Evolutionary conservation across 2,797 vertebrate species (phyloP), one percentile per base, ranked within the genome.

Genomic region (Discoglossus pictus): DNA sequence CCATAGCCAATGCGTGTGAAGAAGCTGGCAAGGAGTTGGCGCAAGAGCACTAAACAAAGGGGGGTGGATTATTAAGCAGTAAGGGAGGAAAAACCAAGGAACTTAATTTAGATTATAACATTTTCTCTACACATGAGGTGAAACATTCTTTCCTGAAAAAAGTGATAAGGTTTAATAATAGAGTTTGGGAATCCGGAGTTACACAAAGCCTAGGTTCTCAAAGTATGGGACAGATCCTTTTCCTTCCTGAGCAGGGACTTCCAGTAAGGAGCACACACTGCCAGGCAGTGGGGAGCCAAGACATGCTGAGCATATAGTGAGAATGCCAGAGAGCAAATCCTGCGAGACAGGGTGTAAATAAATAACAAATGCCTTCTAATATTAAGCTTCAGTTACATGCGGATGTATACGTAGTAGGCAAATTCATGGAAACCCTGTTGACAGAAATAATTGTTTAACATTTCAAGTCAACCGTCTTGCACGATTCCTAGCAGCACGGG

Each of bases 161-260:
- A 23, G 36, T 17, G 27, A 31, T 47, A 23, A 2, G 35, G 7
- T 56, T 40, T 56, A 36, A 15, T 54, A 34, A 35, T 52, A 23
- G 50, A 15, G 9, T 34, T 38, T 12, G 6, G 52, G 18, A 55
- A 55, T 16, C 43, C 20, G 44, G 17, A 20, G 27, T 21, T 36
- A 61, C 7, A 43, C 38, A 64, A 40, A 42, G n/a, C 44, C 18
- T 13, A 16, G 11, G 15, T 34, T 40, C 27, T 31, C 27, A 8
- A 8, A 31, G 27, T 4, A 31, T 31, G 4, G 4, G 8, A 31
- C 27, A 31, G 27, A 4, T 53, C 17, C 11, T 13, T 43, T 53
- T 64, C 48, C 48, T 52, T 52, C 48, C 61, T 43, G 48, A 20
- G 2, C 7, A 52, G 46, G 11, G 12, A 34, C 16, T 65, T 21